Evolutionary conservation across 1,140 invertebrate genomes (phyloP), one percentile per base, ranked within the genome.

Genomic region (Solen grandis): DNA sequence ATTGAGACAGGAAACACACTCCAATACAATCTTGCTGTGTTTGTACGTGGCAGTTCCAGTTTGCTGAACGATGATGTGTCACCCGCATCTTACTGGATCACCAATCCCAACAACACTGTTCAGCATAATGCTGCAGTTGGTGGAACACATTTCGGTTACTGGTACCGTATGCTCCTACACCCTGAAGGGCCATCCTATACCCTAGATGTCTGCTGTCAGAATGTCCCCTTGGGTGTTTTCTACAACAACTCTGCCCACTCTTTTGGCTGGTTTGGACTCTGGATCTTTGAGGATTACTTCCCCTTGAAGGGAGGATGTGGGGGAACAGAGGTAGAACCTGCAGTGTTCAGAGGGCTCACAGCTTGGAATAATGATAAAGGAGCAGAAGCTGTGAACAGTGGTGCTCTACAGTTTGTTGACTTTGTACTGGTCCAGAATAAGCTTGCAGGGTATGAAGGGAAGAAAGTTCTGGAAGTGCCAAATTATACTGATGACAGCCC

Each of bases 51-150:
- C 5, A 91, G 90, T 80, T 86, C 91, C 8, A 89, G 87, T 82
- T 82, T 92, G 4, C 78, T 90, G 5, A 92, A 92, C 75, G 92
- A 92, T 83, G 92, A 92, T 81, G 83, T 92, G n/a, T 91, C 90
- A 8, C 92, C 92, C 46, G 90, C 91, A 16, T 86, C 86, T 5
- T 92, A 89, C 82, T 92, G 91, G 91, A 74, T 86, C 25, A 91
- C 85, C 55, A 90, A 92, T 81, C 91, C 92, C 4, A 88, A 89
- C 76, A 92, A 92, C 77, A 89, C 81, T 25, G 70, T 90, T 62
- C 60, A 82, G 54, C 88, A 91, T 76, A 92, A 92, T 82, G 77
- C 80, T 41, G 91, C 85, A 19, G 91, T 88, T 33, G 91, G 92
- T 14, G 90, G 91, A 1, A 87, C 87, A 10, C 92, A 92, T 80